Evolutionary conservation across 2,888 invertebrate genomes (phyloP).

Genomic region (Gymnoscelis rufifasciata): DNA sequence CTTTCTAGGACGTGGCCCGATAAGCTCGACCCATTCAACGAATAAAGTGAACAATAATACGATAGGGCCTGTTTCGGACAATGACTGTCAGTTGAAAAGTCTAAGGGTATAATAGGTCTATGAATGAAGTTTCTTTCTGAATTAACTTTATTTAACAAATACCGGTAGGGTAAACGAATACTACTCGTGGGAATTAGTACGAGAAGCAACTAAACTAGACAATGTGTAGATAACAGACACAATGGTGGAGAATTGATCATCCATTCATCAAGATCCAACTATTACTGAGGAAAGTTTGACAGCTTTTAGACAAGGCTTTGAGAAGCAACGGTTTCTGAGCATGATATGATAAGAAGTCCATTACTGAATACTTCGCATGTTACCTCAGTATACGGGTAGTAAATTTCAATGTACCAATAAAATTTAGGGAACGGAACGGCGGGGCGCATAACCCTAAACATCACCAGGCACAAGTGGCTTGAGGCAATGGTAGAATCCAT

Average conservation of each 20-base stretch:
- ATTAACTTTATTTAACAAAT: slow-evolving; percentile 2
- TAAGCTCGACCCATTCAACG: slow-evolving; percentile 39
- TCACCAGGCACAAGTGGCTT: slow-evolving; percentile 29
- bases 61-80: slow-evolving; percentile 37
- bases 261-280: not conserved
- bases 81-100: slow-evolving; percentile 29
- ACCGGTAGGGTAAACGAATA: not conserved
- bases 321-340: no score
- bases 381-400: slow-evolving; percentile 2
- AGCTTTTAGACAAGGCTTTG: no score
- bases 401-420: slow-evolving; percentile 33
- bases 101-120: slow-evolving; percentile 5
- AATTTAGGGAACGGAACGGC: slow-evolving; percentile 28
- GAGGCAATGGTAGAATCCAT: slow-evolving; percentile 44
- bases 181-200: not conserved
- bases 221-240: not conserved
- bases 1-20: slow-evolving; percentile 40
- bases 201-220: not conserved
- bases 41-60: slow-evolving; percentile 46
- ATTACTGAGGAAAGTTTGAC: not conserved
- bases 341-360: not conserved
- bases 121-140: slow-evolving; percentile 5
- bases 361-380: slow-evolving; percentile 1
- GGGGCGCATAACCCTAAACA: slow-evolving; percentile 32
- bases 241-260: not conserved